phyloP scores from a whole-genome alignment of 2,888 invertebrate species.

The Melanchra persicariae region DNA sequence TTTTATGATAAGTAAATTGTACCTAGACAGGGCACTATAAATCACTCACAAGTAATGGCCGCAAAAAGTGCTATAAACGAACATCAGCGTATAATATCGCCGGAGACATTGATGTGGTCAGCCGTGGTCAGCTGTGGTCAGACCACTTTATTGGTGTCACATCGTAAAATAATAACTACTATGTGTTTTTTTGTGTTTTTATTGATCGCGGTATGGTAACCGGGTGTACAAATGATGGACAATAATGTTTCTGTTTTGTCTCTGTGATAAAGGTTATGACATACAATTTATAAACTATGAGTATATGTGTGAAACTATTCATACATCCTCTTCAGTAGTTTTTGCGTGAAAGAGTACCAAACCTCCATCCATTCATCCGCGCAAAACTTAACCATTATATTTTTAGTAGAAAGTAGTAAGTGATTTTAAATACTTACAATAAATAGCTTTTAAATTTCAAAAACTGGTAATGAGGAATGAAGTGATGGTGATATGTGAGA shows the following conservation, averaged over 20 bases:
- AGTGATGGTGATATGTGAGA: too few relatives aligned
- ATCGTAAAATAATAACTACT: slow-evolving; percentile 55
- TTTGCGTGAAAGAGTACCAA: too few relatives aligned
- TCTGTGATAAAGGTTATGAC: too few relatives aligned
- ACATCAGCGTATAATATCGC: slow-evolving; percentile 51
- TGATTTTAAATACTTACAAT: too few relatives aligned
- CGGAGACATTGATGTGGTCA: slow-evolving; percentile 60
- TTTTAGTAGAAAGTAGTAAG: too few relatives aligned
- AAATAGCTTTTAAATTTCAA: too few relatives aligned
- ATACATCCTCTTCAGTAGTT: too few relatives aligned
- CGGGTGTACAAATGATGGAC: neutral
- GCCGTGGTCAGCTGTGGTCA: slow-evolving; percentile 50
- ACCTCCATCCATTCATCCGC: too few relatives aligned
- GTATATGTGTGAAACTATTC: too few relatives aligned
- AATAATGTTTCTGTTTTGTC: neutral
- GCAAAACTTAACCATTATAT: too few relatives aligned
- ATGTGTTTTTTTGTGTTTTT: slow-evolving; percentile 47
- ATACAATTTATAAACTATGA: too few relatives aligned
- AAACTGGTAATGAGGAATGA: too few relatives aligned
- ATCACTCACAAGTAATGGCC: slow-evolving; percentile 64
- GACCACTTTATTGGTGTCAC: slow-evolving; percentile 53
- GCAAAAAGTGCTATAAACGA: slow-evolving; percentile 62
- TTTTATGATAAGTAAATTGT: slow-evolving; percentile 56
- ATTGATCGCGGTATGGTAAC: neutral
- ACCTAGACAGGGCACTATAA: slow-evolving; percentile 51